Evolutionary conservation across 2,888 invertebrate genomes (phyloP), one percentile per base, ranked within the genome.

Genomic region (Polydrusus cervinus): DNA sequence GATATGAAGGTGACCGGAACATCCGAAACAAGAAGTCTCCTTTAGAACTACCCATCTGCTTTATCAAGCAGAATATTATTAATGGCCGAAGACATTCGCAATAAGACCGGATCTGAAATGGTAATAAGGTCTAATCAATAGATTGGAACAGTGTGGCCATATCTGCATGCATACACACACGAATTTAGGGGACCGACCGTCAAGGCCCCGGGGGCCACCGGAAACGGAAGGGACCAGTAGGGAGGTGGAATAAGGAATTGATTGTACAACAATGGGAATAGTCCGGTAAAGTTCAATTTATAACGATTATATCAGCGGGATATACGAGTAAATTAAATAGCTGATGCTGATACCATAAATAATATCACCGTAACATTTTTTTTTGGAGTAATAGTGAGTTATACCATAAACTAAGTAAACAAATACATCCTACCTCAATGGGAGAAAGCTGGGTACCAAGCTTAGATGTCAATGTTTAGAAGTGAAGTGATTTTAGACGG

Each of bases 181-280:
- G 74, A 68, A 67, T 66, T 75, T 71, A 45, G 66, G 66, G 60
- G 34, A 77, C 65, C 77, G 78, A 79, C 78, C 68, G 80, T 72
- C 76, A 72, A 78, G 75, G 77, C 71, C 77, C 74, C 3, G 68
- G 72, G 74, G 71, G 81, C 81, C 81, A 80, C 81, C 82, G 82
- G 82, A 84, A 83, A 78, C 82, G 82, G 82, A 83, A 84, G 82
- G 82, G 83, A 80, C 82, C 79, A 78, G 57, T 71, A 53, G 76
- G 73, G 81, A 81, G 84, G 82, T 82, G 83, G 84, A 84, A 85
- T 84, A 85, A 85, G 85, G 85, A 85, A 85, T 85, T 85, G 84
- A 85, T 85, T 85, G 84, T 84, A 84, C 82, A 82, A 82, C 80
- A 83, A 82, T 81, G 49, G 66, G 47, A 66, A 30, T 68, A 51